Conservation (phyloP, 1,140 invertebrate species). For the Diorhabda elongata region DNA sequence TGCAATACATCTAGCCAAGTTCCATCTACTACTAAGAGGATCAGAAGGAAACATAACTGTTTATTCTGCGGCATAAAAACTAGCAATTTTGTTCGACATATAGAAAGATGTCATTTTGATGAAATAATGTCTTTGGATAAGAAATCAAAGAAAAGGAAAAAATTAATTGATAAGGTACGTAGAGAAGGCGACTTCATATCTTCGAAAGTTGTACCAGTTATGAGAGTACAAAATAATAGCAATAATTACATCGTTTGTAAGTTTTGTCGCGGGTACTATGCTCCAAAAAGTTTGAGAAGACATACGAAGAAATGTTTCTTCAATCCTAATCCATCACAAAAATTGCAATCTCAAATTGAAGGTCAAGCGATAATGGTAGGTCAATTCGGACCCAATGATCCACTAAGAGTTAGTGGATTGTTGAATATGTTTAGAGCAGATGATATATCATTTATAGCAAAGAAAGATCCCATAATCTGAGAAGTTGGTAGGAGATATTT, state of each 20-base stretch:
- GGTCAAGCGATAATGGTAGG: slow-evolving; percentile 17
- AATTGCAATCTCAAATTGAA: slow-evolving; percentile 12
- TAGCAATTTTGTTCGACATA: slow-evolving; percentile 22
- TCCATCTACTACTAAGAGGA: neutral
- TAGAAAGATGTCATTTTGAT: slow-evolving; percentile 18
- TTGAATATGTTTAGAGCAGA: slow-evolving; percentile 25
- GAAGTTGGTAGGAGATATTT: slow-evolving; percentile 28
- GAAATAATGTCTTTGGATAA: slow-evolving; percentile 7
- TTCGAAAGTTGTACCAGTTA: neutral
- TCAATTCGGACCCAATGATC: slow-evolving; percentile 22
- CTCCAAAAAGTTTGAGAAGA: slow-evolving; percentile 13
- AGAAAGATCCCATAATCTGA: slow-evolving; percentile 31
- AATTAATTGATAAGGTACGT: slow-evolving; percentile 14
- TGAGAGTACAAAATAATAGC: neutral
- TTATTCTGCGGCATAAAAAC: slow-evolving; percentile 10
- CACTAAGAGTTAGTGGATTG: slow-evolving; percentile 13
- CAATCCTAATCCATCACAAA: neutral
- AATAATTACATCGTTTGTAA: neutral
- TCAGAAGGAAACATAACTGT: slow-evolving; percentile 12
- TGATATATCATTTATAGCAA: slow-evolving; percentile 27
- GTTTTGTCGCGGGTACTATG: slow-evolving; percentile 13
- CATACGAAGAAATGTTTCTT: slow-evolving; percentile 11
- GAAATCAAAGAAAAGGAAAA: slow-evolving; percentile 5
- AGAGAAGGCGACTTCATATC: slow-evolving; percentile 8
- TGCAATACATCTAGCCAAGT: too few relatives aligned